These are phyloP conservation scores for Lepus timidus DNA, from an alignment of 2,113 vertebrate species.

Conservation along the genomic window DNA sequence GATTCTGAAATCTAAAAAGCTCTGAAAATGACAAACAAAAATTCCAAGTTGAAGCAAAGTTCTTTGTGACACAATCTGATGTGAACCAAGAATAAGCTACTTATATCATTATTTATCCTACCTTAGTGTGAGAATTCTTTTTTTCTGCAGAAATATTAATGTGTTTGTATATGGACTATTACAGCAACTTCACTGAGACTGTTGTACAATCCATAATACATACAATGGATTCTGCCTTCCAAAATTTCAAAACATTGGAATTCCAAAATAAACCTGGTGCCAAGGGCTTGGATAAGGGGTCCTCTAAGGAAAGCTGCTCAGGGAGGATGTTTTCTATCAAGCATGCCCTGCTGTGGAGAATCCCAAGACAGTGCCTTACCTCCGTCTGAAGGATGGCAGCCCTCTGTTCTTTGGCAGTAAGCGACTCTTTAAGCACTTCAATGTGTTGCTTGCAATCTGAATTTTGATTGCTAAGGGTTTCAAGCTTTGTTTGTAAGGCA, in stretches of 20 bases:
- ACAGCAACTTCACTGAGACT: neutral
- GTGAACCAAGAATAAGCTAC: neutral
- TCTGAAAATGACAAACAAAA: neutral
- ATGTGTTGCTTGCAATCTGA: slow-evolving; percentile 99
- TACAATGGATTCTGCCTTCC: neutral
- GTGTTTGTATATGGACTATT: neutral
- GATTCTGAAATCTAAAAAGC: slow-evolving; percentile 22
- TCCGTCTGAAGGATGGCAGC: slow-evolving; percentile 99
- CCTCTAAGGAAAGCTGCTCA: neutral
- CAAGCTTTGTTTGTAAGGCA: slow-evolving; percentile 99
- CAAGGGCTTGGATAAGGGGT: neutral
- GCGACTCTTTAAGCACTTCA: slow-evolving; percentile 99
- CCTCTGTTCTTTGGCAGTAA: slow-evolving; percentile 99
- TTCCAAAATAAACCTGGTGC: slow-evolving; percentile 41
- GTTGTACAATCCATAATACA: neutral
- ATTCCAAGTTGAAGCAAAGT: slow-evolving; percentile 20
- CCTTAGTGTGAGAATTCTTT: neutral
- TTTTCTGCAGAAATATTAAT: neutral
- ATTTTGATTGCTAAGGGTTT: slow-evolving; percentile 99
- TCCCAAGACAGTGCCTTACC: slow-evolving; percentile 87
- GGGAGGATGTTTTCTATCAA: slow-evolving; percentile 47
- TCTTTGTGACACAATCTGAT: neutral
- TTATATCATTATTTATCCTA: neutral
- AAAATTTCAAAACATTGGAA: neutral
- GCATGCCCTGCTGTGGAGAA: slow-evolving; percentile 45